Evolutionary conservation across 2,797 vertebrate genomes (phyloP), one percentile per base, ranked within the genome.

Genomic region (Heterohyrax brucei): DNA sequence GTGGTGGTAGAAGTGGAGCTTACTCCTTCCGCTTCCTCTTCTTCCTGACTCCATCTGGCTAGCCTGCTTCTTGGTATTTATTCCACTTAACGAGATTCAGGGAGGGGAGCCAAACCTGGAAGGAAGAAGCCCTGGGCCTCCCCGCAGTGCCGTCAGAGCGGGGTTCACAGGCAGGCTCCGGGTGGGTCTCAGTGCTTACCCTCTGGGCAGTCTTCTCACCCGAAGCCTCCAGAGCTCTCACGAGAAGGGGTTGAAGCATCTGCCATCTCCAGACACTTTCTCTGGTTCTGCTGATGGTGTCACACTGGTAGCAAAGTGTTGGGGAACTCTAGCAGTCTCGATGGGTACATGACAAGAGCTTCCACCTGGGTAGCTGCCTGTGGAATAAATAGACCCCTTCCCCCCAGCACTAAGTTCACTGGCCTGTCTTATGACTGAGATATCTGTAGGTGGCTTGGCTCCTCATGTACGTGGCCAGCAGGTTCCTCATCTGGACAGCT

Each of bases 1-100:
- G 12, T 8, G 7, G 86, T 80, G 73, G 70, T 94, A 95, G 98
- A 88, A 89, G 93, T 56, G 76, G 96, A 96, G 93, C 91, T 95
- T 94, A 28, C 80, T 78, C 84, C 79, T 96, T 86, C 96, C 56
- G 68, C 96, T 96, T 73, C 91, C 50, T 70, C 88, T 78, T 91
- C 72, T 85, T 75, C 93, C 93, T 73, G 10, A 90, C 83, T 3
- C 7, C 87, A 70, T 83, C 56, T 1, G 1, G 80, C 82, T 86
- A 77, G 14, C 78, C 93, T 96, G 95, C 95, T 87, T 95, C n/a
- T 78, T 24, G 9, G 3, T 73, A 59, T 95, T 97, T 97, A 96
- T 97, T 91, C 89, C 83, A 79, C 87, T 94, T 80, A 44, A 44
- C 18, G 94, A 94, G 33, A 22, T 6, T 30, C 8, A 0, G 5